These are phyloP conservation scores for Drosophila santomea DNA, from an alignment of 1,140 invertebrate species.

Conservation along the genomic window DNA sequence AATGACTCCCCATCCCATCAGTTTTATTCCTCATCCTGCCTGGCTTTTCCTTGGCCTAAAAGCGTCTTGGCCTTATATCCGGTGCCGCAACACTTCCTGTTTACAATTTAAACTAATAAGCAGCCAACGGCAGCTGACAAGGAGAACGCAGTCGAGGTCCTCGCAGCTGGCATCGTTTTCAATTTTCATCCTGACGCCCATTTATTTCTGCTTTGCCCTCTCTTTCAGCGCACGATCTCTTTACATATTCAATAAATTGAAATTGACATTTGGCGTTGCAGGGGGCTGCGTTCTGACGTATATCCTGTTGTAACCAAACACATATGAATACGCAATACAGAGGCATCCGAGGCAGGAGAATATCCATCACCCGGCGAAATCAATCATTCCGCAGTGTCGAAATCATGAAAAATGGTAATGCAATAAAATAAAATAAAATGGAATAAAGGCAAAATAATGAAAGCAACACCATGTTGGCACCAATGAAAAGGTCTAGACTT, in stretches of 20 bases:
- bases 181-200: slow-evolving; percentile 56
- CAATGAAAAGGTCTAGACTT: too few species aligned
- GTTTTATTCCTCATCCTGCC: background rate
- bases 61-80: slow-evolving; percentile 51
- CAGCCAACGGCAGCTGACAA: slow-evolving; percentile 51
- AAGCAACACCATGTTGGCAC: too few species aligned
- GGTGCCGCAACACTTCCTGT: slow-evolving; percentile 77
- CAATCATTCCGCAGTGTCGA: too few species aligned
- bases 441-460: too few species aligned
- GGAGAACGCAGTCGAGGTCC: slow-evolving; percentile 22
- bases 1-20: background rate
- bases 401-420: background rate
- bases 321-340: slow-evolving; percentile 10
- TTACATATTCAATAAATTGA: slow-evolving; percentile 73
- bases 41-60: slow-evolving; percentile 7
- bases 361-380: background rate
- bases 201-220: slow-evolving; percentile 30
- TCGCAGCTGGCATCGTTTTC: slow-evolving; percentile 54
- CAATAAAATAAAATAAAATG: too few species aligned
- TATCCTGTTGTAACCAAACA: slow-evolving; percentile 27
- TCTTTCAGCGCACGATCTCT: background rate
- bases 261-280: slow-evolving; percentile 53
- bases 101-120: slow-evolving; percentile 82
- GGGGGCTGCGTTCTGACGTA: slow-evolving; percentile 6
- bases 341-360: background rate